Conservation (phyloP, 2,888 invertebrate species). For the Eristalis pertinax region DNA sequence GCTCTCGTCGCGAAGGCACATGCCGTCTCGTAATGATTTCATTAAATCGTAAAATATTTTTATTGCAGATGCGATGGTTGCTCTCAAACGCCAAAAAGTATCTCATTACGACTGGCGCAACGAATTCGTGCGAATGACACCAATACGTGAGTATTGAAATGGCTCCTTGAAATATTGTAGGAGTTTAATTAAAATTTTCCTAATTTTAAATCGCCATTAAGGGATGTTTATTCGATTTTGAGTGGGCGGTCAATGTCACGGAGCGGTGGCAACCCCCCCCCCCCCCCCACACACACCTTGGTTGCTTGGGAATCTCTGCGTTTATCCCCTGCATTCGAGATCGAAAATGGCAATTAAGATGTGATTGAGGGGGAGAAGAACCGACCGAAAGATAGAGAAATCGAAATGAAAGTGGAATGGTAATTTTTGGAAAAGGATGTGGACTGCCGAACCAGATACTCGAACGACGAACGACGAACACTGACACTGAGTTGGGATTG, state of each 20-base stretch:
- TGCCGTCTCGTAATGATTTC: slow-evolving; percentile 55
- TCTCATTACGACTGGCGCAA: slow-evolving; percentile 42
- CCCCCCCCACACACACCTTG: no score
- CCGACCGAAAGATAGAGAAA: neutral
- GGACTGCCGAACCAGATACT: neutral
- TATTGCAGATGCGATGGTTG: slow-evolving; percentile 59
- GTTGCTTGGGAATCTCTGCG: neutral
- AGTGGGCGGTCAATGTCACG: neutral
- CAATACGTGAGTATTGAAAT: slow-evolving; percentile 49
- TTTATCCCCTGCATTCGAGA: slow-evolving; percentile 21
- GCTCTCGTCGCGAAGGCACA: neutral
- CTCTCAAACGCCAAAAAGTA: slow-evolving; percentile 42
- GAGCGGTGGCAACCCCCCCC: no score
- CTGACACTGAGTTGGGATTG: neutral
- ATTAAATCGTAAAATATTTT: slow-evolving; percentile 71
- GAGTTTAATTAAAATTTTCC: slow-evolving; percentile 69
- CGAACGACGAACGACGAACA: neutral
- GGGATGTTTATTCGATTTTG: slow-evolving; percentile 59
- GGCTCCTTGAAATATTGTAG: slow-evolving; percentile 45
- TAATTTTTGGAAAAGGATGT: neutral
- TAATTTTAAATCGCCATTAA: slow-evolving; percentile 67
- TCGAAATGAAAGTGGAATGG: slow-evolving; percentile 6
- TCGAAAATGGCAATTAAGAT: slow-evolving; percentile 36
- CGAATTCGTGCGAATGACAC: slow-evolving; percentile 45
- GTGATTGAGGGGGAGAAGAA: slow-evolving; percentile 12